phyloP scores from a whole-genome alignment of 2,797 vertebrate genomes.

The Sebastes vulpes region DNA sequence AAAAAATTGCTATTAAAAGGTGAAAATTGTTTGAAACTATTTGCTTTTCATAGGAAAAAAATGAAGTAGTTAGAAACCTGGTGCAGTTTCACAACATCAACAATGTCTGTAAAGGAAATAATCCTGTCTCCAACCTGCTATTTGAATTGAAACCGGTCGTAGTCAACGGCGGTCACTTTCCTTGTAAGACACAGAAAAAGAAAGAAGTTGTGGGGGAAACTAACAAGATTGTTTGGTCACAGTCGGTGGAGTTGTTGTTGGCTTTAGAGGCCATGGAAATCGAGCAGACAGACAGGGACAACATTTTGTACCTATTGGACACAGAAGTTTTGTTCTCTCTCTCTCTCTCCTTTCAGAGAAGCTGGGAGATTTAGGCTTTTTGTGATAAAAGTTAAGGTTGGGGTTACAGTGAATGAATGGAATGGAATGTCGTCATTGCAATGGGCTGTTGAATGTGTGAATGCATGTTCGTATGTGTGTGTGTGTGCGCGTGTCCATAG shows the following conservation, averaged over 20 bases:
- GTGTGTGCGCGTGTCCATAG: background rate
- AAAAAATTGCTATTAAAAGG: background rate
- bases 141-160: background rate
- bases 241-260: slow-evolving; percentile 55
- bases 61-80: background rate
- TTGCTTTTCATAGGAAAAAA: background rate
- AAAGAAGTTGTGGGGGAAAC: slow-evolving; percentile 44
- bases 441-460: background rate
- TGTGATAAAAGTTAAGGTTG: slow-evolving; percentile 23
- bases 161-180: slow-evolving; percentile 8
- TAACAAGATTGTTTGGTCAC: slow-evolving; percentile 78
- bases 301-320: slow-evolving; percentile 34
- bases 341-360: background rate
- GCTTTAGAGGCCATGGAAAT: slow-evolving; percentile 57
- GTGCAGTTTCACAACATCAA: background rate
- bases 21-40: background rate
- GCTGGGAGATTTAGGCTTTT: slow-evolving; percentile 11
- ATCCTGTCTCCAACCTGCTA: background rate
- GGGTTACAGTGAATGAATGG: slow-evolving; percentile 12
- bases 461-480: background rate
- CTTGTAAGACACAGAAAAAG: slow-evolving; percentile 33
- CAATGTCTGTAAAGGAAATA: background rate
- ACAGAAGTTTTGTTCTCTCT: slow-evolving; percentile 1
- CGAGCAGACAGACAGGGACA: slow-evolving; percentile 51
- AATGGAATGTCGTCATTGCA: slow-evolving; percentile 32